Base-by-base conservation (phyloP, 2,888 invertebrate genomes). In the Acleris cristana region DNA sequence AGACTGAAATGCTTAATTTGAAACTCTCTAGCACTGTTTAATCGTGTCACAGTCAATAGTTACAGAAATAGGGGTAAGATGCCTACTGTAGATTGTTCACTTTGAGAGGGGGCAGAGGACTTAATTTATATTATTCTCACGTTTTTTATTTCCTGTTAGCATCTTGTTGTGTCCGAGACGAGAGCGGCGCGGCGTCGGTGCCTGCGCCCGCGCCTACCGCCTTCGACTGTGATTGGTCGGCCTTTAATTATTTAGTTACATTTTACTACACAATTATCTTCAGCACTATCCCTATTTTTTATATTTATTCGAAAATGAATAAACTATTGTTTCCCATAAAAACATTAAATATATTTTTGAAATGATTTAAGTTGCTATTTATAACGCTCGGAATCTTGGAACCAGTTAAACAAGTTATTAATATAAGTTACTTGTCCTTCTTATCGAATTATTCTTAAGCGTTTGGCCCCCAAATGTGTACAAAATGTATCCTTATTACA, bases 111-210 rank as follows among this genome's bases (percentile, higher is more conserved):
- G 66, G 70, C 54, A 70, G 72, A 71, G 75, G 78, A 79, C 80
- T 86, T 86, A 88, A 88, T 90, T 89, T 90, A 88, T 90, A 90
- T 88, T 87, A 89, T 89, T 90, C 90, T 90, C 91, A 90, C 90
- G 88, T 85, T 84, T 87, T 85, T 88, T 86, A 87, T 90, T 89
- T 91, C 90, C 90, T 88, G 84, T 84, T 87, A 78, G 83, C 78
- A 81, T 83, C 81, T 83, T 73, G 74, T 76, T 71, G 72, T 76
- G 75, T 73, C 73, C 73, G 58, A 52, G 67, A 53, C 57, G 62
- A 64, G 52, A 64, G 40, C 14, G 40, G 40, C 55, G 62, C 57
- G 51, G 69, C 70, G 69, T 69, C 70, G 51, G 59, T 48, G 54
- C 67, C 67, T 68, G 40, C 40, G 40, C 40, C 48, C 48, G 48